A percentile compares a stretch with the other conserved stretches of the same genome.
These are phyloP conservation scores for Arion vulgaris DNA, from an alignment of 1,140 invertebrate species.

Conservation along the genomic window DNA sequence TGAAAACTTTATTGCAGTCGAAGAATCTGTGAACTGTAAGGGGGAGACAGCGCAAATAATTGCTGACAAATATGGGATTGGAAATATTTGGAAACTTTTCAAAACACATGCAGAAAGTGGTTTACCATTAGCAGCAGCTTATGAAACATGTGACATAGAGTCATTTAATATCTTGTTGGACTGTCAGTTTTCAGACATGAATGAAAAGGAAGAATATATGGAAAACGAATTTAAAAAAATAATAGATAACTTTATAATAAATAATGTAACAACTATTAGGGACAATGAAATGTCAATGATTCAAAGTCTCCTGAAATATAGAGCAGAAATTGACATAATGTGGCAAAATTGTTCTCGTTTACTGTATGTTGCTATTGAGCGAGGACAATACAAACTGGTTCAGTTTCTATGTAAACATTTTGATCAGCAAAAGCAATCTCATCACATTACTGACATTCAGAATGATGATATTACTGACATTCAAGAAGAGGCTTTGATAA, in stretches of 20 bases:
- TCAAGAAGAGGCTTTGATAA: neutral
- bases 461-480: neutral
- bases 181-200: neutral
- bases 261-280: neutral
- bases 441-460: neutral
- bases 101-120: neutral
- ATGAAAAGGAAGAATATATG: neutral
- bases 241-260: neutral
- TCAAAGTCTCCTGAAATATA: neutral
- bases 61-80: too few species aligned
- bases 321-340: neutral
- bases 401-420: neutral
- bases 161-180: neutral
- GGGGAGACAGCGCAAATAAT: too few species aligned
- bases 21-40: too few species aligned
- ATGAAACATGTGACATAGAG: neutral
- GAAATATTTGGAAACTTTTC: neutral
- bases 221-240: neutral
- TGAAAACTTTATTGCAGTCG: too few species aligned
- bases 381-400: neutral
- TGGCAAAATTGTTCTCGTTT: too few species aligned
- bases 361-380: too few species aligned
- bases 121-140: neutral
- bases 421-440: too few species aligned
- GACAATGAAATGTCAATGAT: neutral